Conservation (phyloP, 2,797 vertebrate genomes). For the Ctenopoma kingsleyae region DNA sequence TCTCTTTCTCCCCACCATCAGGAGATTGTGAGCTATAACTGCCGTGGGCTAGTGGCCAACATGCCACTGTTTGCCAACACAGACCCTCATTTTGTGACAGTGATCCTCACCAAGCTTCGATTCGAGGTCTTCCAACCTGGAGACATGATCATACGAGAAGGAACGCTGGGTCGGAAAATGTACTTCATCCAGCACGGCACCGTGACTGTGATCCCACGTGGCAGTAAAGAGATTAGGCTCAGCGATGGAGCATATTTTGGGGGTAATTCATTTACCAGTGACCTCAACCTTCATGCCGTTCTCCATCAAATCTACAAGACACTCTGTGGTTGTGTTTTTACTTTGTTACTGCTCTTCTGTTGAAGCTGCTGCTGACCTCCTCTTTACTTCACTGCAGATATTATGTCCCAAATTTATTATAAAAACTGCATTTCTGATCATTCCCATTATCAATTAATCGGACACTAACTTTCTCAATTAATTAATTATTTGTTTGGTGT, state of each 20-base stretch:
- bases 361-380: not conserved
- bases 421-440: not conserved
- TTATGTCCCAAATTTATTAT: not conserved
- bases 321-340: not conserved
- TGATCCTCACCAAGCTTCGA: conserved; percentile 92
- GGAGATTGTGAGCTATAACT: conserved; percentile 95
- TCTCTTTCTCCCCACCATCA: conserved; percentile 53
- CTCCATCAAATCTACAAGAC: not conserved
- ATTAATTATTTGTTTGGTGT: not conserved
- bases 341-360: not conserved
- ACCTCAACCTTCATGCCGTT: not conserved
- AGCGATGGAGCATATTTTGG: conserved; percentile 93
- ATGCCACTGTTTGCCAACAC: conserved; percentile 93
- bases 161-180: conserved; percentile 93
- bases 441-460: not conserved
- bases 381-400: conserved; percentile 1
- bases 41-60: conserved; percentile 91
- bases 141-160: conserved; percentile 90
- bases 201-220: conserved; percentile 89
- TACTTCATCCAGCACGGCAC: conserved; percentile 95
- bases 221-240: conserved; percentile 89
- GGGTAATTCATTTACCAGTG: conserved; percentile 78
- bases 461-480: not conserved
- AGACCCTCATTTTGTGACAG: conserved; percentile 92
- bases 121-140: conserved; percentile 93